Conservation (phyloP, 2,797 vertebrate genomes). For the Smutsia gigantea region DNA sequence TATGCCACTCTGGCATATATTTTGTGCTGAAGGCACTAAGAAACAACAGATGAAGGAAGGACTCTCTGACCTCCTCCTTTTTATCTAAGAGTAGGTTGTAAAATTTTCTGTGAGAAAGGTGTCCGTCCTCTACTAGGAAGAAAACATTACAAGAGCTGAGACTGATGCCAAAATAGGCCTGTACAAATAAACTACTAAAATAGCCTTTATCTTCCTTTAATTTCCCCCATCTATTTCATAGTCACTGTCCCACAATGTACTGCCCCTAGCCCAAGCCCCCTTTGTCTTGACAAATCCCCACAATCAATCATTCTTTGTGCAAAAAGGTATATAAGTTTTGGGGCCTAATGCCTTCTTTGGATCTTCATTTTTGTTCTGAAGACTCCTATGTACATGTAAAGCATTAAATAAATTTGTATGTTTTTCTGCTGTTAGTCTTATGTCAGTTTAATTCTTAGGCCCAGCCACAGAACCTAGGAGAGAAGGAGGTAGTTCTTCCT, state of each 20-base stretch:
- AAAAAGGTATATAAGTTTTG: not conserved
- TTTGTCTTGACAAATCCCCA: not conserved
- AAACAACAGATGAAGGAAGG: not conserved
- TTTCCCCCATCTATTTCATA: not conserved
- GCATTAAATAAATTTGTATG: not conserved
- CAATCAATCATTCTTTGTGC: not conserved
- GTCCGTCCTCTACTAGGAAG: not conserved
- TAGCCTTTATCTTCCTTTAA: not conserved
- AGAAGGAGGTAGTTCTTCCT: not conserved
- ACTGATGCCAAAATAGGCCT: not conserved
- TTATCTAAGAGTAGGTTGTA: not conserved
- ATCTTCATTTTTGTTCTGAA: not conserved
- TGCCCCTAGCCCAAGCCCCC: not conserved
- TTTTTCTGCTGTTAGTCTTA: not conserved
- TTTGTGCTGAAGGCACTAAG: not conserved
- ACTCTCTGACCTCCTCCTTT: not conserved
- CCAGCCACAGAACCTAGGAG: not conserved
- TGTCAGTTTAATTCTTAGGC: not conserved
- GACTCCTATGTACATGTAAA: not conserved
- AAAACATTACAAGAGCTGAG: not conserved
- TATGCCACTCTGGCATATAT: not conserved
- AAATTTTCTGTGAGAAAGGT: not conserved
- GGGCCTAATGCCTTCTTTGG: not conserved
- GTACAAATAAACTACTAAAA: slow-evolving; percentile 22
- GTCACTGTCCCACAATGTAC: not conserved